These are phyloP conservation scores for Arenaria interpres DNA, from an alignment of 2,113 vertebrate species.

Conservation along the genomic window DNA sequence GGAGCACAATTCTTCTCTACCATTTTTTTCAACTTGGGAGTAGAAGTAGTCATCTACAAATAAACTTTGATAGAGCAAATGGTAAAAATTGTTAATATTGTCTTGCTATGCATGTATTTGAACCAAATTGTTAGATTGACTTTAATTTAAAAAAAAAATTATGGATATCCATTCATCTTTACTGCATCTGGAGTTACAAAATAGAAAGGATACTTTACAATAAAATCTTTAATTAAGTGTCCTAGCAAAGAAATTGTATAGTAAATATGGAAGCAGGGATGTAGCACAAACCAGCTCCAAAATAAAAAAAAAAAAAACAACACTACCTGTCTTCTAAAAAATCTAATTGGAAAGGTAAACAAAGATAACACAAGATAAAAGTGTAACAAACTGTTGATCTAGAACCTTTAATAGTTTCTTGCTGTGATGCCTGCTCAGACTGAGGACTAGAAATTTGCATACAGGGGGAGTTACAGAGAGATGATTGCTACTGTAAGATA, in stretches of 20 bases:
- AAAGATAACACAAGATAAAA: not conserved
- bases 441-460: not conserved
- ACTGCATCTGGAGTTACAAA: not conserved
- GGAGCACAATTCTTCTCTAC: not conserved
- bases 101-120: not conserved
- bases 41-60: not conserved
- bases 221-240: not conserved
- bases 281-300: not conserved
- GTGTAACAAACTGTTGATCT: not conserved
- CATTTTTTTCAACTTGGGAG: not conserved
- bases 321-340: not conserved
- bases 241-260: not conserved
- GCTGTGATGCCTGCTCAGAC: not conserved
- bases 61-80: not conserved
- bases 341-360: not conserved
- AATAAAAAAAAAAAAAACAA: not conserved
- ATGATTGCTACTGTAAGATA: not conserved
- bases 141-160: not conserved
- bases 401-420: not conserved
- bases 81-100: not conserved
- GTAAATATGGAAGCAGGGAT: not conserved
- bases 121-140: not conserved
- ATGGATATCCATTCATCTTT: not conserved
- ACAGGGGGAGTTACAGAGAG: not conserved
- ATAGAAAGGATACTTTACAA: not conserved